Evolutionary conservation across 2,888 invertebrate genomes (phyloP).

Genomic region (Chorisops tibialis): DNA sequence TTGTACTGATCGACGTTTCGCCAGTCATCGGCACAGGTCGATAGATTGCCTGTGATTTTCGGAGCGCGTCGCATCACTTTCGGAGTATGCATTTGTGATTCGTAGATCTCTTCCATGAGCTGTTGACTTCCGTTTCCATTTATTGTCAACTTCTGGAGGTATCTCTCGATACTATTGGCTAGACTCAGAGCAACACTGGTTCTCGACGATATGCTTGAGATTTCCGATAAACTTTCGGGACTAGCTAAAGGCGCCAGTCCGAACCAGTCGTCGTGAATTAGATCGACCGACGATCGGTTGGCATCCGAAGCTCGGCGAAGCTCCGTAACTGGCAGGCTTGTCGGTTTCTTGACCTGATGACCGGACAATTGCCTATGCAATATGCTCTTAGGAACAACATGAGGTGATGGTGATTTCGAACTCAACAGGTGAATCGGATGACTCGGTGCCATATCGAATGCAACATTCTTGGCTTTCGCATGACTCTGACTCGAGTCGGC

Average conservation of each 20-base stretch:
- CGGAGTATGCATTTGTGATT: constrained; percentile 55
- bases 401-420: constrained; percentile 35
- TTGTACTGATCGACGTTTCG: constrained; percentile 58
- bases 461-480: constrained; percentile 44
- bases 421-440: constrained; percentile 15
- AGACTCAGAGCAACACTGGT: constrained; percentile 58
- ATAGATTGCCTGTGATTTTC: constrained; percentile 62
- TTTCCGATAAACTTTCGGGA: constrained; percentile 76
- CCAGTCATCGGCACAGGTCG: constrained; percentile 64
- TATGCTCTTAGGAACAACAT: constrained; percentile 37
- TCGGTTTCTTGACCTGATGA: constrained; percentile 37
- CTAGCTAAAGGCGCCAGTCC: constrained; percentile 76
- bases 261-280: constrained; percentile 64
- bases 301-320: constrained; percentile 45
- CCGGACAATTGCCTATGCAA: constrained; percentile 31
- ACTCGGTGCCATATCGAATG: constrained; percentile 45
- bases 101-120: constrained; percentile 46
- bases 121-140: constrained; percentile 40
- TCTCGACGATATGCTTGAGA: constrained; percentile 72
- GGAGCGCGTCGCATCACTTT: constrained; percentile 63
- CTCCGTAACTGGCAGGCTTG: constrained; percentile 41
- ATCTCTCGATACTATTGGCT: constrained; percentile 49
- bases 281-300: constrained; percentile 50
- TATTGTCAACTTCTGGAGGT: constrained; percentile 44
- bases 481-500: constrained; percentile 33